Evolutionary conservation across 2,888 invertebrate species (phyloP), one percentile per base, ranked within the genome.

Genomic region (Andrena fulva): DNA sequence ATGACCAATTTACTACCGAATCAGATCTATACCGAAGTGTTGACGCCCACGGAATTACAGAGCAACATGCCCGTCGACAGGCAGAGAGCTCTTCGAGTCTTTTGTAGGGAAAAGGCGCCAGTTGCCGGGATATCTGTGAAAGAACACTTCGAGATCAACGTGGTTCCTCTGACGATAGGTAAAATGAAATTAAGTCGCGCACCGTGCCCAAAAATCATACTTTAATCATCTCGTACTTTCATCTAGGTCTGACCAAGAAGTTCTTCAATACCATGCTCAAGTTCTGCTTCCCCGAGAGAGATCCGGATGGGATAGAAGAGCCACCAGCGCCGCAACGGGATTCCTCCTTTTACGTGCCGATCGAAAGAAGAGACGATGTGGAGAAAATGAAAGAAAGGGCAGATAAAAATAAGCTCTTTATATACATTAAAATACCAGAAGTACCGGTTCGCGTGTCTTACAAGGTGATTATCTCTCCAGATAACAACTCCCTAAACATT

Each of bases 91-190:
- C 94, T 99, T 85, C 96, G 99, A 84, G 97, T 99, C 64, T 98
- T 99, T 94, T 99, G 99, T 90, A 96, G 99, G 80, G 99, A 99
- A 94, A 97, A 98, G 87, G 98, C 98, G 63, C 99, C 99, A 0
- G 99, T 99, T 6, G 99, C 99, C n/a, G 99, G 99, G 2, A 99
- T 99, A 89, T 98, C 99, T 0, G 98, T 99, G 16, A 99, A 99
- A 94, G 99, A 99, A 93, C 99, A 99, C 94, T 99, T 99, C 94
- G 99, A 99, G 95, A 98, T 99, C 86, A 99, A 99, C 94, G 97
- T 99, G 60, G 98, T 98, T 16, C 99, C 99, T 8, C 96, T 99
- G 81, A 97, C 97, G 1, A 98, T 98, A 91, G 97, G 98, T 96
- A 70, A 63, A 24, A 50, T 64, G 1, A 60, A 2, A 31, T 33